Base-by-base conservation (phyloP, 1,140 invertebrate species). In the Orchesella cincta region DNA sequence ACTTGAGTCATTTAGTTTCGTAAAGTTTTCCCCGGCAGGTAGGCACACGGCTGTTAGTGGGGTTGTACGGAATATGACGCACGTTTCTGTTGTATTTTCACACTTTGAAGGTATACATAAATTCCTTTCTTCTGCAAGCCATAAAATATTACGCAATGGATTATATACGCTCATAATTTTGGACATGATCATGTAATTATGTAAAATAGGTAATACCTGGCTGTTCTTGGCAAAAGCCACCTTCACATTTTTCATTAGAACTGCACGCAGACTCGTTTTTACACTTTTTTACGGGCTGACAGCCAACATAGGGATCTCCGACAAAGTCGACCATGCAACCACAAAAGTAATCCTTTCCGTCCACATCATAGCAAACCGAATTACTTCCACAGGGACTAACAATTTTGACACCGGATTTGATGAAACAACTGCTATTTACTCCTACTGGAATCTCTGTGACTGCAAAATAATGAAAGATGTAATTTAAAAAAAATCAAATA, bases 291-390 rank as follows among this genome's bases (percentile, higher is more conserved):
- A 67, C 5, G 12, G 62, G 28, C 23, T 33, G 3, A 33, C 62
- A 67, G 1, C 12, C 29, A 14, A 67, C 31, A 33, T 67, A 67
- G 12, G 62, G 62, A 29, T 67, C 62, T 12, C 62, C 62, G n/a
- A 67, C 23, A 23, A 18, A 31, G n/a, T 67, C n/a, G 8, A 31
- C 62, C 62, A 31, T 67, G 23, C 62, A 67, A 8, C 62, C 62
- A 67, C 62, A 67, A 67, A 67, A 67, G n/a, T 29, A 33, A 5
- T 29, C 62, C 62, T 18, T 62, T 28, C 31, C 29, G 31, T 31
- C 31, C 26, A 31, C 62, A 29, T 67, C 62, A n/a, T 67, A 67
- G 31, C 62, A 67, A 67, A 67, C 23, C 3, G 62, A 67, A 33
- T 67, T 67, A 12, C 33, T 14, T 33, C 62, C 62, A 33, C 62